A percentile compares a stretch with the other conserved stretches of the same genome.
phyloP scores from a whole-genome alignment of 2,797 vertebrate genomes.

The Pangasius macronema region DNA sequence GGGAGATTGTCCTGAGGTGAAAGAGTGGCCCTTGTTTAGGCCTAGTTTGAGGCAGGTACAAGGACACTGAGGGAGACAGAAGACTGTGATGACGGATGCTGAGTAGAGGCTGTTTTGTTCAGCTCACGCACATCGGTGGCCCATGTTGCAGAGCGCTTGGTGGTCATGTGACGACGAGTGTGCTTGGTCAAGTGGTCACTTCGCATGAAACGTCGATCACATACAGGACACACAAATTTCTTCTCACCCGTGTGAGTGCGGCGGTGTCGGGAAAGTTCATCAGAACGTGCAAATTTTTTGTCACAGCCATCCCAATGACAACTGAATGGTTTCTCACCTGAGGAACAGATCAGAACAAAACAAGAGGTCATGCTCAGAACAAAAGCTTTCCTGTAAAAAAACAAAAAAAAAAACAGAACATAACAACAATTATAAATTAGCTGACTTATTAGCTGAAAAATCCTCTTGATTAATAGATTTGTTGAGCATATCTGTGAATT shows the following conservation, averaged over 20 bases:
- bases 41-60: conserved; percentile 69
- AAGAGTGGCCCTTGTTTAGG: conserved; percentile 59
- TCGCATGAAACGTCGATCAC: conserved; percentile 95
- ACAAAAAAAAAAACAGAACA: background rate
- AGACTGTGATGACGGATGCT: conserved; percentile 61
- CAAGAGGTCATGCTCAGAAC: background rate
- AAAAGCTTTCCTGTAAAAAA: background rate
- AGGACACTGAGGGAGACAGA: conserved; percentile 71
- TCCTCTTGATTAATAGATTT: too few species aligned
- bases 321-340: conserved; percentile 96
- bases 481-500: background rate
- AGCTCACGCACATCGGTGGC: conserved; percentile 79
- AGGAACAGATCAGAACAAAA: conserved; percentile 9
- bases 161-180: conserved; percentile 86
- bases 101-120: conserved; percentile 71
- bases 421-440: background rate
- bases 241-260: conserved; percentile 97
- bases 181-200: conserved; percentile 98
- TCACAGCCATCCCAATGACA: conserved; percentile 96
- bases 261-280: conserved; percentile 94
- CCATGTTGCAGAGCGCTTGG: conserved; percentile 86
- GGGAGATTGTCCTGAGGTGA: conserved; percentile 71
- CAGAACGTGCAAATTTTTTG: conserved; percentile 94
- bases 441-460: background rate
- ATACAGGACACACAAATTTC: conserved; percentile 90